These are phyloP conservation scores for Caenorhabditis remanei DNA, from an alignment of 1,140 invertebrate genomes.

Conservation along the genomic window DNA sequence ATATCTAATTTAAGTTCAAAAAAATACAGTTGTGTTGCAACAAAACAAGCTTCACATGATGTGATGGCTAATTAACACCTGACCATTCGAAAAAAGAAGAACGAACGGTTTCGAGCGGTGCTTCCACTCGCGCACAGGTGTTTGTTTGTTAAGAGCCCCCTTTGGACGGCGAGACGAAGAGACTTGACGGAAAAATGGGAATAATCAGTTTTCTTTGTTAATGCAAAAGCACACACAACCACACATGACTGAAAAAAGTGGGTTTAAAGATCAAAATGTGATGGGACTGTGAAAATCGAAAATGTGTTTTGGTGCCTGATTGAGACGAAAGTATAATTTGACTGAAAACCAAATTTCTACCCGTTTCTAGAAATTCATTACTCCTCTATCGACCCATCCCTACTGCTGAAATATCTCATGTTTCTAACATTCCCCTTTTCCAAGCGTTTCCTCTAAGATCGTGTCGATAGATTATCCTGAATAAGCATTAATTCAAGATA, in stretches of 20 bases:
- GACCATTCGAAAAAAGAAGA: neutral
- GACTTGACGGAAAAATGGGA: neutral
- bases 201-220: constrained; percentile 52
- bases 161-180: neutral
- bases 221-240: constrained; percentile 34
- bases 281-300: neutral
- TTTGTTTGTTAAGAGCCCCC: constrained; percentile 31
- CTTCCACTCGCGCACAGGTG: neutral
- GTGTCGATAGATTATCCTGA: constrained; percentile 38
- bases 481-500: constrained; percentile 32
- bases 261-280: constrained; percentile 48
- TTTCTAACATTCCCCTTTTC: neutral
- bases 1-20: too few species aligned
- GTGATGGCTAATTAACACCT: neutral
- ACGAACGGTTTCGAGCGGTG: neutral
- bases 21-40: too few species aligned
- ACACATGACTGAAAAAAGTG: constrained; percentile 17
- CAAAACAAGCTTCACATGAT: too few species aligned
- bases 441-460: neutral
- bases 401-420: too few species aligned
- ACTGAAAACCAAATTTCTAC: too few species aligned
- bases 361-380: too few species aligned
- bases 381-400: neutral
- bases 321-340: too few species aligned
- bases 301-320: neutral